Evolutionary conservation across 30 jellyfish, hydroid and myxozoan species (phyloP), one percentile per base, ranked within the genome.

Genomic region (Aurelia sp.): DNA sequence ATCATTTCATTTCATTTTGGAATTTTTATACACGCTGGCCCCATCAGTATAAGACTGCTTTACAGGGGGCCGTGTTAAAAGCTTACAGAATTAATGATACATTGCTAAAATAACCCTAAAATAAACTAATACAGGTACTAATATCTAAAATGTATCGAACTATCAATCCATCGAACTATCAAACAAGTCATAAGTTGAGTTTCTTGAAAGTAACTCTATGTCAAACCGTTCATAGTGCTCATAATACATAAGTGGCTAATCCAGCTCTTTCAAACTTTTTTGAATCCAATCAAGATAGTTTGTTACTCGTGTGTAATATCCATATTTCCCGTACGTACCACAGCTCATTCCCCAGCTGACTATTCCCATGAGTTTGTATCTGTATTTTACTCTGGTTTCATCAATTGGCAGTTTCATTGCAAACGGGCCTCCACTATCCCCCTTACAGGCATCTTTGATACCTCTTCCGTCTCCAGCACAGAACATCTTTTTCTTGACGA

Each of bases 381-480:
- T 73, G 66, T 7, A 57, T 15, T 71, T 60, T 20, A 22, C 50
- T 68, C 68, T 86, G 11, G 35, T 59, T 13, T 35, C 66, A 58
- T 74, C 89, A 21, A 71, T 62, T 6, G 89, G 85, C 13, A 69
- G 19, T 20, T 47, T 17, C 62, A 73, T 62, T 30, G 74, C 88
- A 72, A 88, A 88, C 11, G 92, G 86, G 22, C 96, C 96, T 1
- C 96, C 96, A 64, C 96, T 88, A 67, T 88, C 96, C 18, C 96
- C 96, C 55, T 52, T 23, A 58, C 96, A 88, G 0, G 92, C 74
- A 61, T 88, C 96, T 47, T 48, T 51, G 48, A 17, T 17, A n/a
- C 85, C 79, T 11, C 1, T 30, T 59, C 71, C 84, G 4, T 68
- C 66, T 7, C 96, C 86, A 13, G 86, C 86, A 48, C 90, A 72